These are phyloP conservation scores for Tanytarsus gracilentus DNA, from an alignment of 2,888 invertebrate genomes.

Conservation along the genomic window DNA sequence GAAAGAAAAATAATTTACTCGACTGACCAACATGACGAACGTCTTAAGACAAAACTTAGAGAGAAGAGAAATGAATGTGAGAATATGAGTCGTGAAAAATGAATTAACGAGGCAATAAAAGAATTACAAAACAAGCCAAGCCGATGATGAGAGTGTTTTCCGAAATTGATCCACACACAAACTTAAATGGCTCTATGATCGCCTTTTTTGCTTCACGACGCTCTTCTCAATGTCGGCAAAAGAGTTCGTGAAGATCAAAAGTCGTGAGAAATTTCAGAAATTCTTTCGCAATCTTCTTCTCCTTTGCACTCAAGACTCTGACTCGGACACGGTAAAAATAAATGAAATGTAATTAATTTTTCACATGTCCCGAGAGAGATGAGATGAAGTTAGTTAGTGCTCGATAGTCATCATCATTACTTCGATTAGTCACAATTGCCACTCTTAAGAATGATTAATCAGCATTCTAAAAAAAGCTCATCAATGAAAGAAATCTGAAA, in stretches of 20 bases:
- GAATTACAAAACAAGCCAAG: background rate
- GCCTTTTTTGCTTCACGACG: no score
- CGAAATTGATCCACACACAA: constrained; percentile 7
- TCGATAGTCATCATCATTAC: no score
- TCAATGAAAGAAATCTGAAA: no score
- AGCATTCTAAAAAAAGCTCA: no score
- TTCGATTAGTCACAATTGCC: no score
- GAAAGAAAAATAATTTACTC: background rate
- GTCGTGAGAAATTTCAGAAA: background rate
- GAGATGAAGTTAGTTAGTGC: no score
- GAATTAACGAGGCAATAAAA: constrained; percentile 17
- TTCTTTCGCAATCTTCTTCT: background rate
- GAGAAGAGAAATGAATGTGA: background rate
- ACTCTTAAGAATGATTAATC: no score
- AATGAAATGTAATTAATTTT: background rate
- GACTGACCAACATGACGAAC: background rate
- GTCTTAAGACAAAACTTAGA: background rate
- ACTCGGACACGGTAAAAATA: background rate
- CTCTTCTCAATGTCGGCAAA: no score
- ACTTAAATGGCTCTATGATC: no score
- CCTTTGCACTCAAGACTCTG: background rate
- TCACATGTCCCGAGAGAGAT: no score
- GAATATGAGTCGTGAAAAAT: constrained; percentile 16
- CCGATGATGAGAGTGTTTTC: background rate
- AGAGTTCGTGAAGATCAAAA: constrained; percentile 21